Percentiles rank a stretch among this genome's conserved stretches.
phyloP scores from a whole-genome alignment of 2,113 vertebrate species.

The Columbina picui region DNA sequence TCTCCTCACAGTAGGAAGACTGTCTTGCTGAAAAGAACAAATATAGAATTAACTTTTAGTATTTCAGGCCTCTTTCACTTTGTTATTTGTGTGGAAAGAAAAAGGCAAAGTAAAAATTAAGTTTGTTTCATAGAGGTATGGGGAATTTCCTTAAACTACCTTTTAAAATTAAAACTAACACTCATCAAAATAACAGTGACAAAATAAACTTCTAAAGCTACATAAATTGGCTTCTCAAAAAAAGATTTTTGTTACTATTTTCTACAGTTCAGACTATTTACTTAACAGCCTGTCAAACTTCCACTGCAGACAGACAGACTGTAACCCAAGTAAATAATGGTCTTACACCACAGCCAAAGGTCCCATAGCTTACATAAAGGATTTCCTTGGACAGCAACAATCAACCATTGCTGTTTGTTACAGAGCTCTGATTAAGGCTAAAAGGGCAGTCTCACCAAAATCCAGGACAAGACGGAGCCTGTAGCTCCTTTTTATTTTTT shows the following conservation, averaged over 20 bases:
- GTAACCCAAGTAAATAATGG: not conserved
- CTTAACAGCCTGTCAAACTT: not conserved
- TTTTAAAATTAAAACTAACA: not conserved
- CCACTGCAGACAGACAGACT: not conserved
- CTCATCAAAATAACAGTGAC: not conserved
- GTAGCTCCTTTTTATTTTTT: not conserved
- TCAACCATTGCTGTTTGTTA: not conserved
- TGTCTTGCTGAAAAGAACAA: slow-evolving; percentile 60
- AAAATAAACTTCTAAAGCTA: not conserved
- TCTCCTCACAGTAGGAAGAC: slow-evolving; percentile 47
- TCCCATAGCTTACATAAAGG: not conserved
- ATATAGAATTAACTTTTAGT: slow-evolving; percentile 42
- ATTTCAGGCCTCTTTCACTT: slow-evolving; percentile 32
- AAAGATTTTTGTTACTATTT: not conserved
- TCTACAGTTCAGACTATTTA: not conserved
- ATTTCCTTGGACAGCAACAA: not conserved
- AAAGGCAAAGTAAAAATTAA: slow-evolving; percentile 6
- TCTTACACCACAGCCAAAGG: not conserved
- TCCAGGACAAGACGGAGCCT: not conserved
- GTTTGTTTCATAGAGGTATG: not conserved
- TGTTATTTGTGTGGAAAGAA: not conserved
- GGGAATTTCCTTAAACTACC: not conserved
- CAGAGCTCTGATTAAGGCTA: not conserved
- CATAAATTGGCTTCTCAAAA: not conserved
- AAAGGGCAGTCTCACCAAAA: not conserved